Conservation (phyloP, 2,113 vertebrate genomes). For the Lepus europaeus region DNA sequence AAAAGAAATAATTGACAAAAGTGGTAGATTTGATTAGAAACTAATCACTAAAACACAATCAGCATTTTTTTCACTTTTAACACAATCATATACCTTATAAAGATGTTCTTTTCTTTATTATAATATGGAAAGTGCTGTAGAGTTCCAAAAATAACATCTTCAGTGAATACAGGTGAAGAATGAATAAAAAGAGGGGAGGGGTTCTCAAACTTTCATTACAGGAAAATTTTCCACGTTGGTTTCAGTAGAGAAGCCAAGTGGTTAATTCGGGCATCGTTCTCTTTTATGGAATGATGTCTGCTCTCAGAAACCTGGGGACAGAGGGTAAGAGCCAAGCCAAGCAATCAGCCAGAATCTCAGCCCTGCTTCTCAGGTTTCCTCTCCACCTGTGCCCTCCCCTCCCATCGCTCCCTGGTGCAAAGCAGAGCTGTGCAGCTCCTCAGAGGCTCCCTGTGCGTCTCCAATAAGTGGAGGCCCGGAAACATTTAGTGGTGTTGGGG, state of each 20-base stretch:
- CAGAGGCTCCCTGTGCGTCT: neutral
- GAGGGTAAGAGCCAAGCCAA: neutral
- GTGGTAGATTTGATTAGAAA: neutral
- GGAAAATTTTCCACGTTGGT: neutral
- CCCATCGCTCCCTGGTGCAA: accelerated
- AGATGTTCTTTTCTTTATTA: neutral
- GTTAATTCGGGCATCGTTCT: neutral
- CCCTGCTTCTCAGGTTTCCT: neutral
- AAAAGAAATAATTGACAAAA: neutral
- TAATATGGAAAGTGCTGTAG: neutral
- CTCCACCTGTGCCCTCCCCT: neutral
- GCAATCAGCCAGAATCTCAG: neutral
- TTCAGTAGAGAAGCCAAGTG: neutral
- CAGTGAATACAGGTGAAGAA: neutral
- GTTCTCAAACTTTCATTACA: neutral
- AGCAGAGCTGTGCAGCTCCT: neutral
- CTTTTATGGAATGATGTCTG: neutral
- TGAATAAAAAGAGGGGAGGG: neutral
- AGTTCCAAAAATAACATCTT: neutral
- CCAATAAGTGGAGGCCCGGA: neutral
- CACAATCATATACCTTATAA: neutral
- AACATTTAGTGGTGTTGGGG: too few relatives aligned
- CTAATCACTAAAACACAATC: neutral
- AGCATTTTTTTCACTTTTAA: neutral
- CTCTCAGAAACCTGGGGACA: neutral